Evolutionary conservation across 1,140 invertebrate genomes (phyloP).

Genomic region (Temnothorax curvispinosus): DNA sequence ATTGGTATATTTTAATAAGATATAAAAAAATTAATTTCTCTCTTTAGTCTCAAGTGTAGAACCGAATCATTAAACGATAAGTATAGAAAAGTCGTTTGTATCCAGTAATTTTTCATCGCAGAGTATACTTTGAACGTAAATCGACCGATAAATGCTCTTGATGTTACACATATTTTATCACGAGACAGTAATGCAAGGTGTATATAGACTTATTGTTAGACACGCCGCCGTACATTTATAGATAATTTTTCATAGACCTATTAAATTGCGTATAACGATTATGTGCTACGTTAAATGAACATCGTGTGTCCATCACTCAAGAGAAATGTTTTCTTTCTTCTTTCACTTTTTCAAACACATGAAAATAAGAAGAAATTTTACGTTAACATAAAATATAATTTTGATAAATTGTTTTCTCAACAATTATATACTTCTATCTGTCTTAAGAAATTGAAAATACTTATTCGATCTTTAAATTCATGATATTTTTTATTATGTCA

Average conservation of each 20-base stretch:
- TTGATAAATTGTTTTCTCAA: not conserved
- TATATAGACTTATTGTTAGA: slow-evolving; percentile 24
- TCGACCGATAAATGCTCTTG: slow-evolving; percentile 4
- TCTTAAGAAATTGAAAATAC: not conserved
- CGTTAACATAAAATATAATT: not conserved
- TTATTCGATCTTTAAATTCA: not conserved
- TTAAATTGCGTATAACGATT: slow-evolving; percentile 23
- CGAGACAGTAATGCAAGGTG: slow-evolving; percentile 13
- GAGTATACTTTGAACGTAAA: not conserved
- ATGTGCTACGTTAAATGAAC: not conserved
- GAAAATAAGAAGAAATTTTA: not conserved
- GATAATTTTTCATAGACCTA: slow-evolving; percentile 19
- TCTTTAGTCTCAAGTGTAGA: not conserved
- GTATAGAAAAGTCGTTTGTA: not conserved
- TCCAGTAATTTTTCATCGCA: not conserved
- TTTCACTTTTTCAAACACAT: not conserved
- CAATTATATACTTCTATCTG: not conserved
- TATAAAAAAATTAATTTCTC: not conserved
- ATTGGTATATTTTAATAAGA: not conserved
- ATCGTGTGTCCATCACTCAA: not conserved
- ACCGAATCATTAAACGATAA: not conserved
- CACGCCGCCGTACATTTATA: not conserved
- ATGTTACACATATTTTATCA: slow-evolving; percentile 22
- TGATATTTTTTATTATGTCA: not conserved
- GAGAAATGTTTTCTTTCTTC: not conserved